Conservation (phyloP, 1,140 invertebrate genomes). For the Popillia japonica region DNA sequence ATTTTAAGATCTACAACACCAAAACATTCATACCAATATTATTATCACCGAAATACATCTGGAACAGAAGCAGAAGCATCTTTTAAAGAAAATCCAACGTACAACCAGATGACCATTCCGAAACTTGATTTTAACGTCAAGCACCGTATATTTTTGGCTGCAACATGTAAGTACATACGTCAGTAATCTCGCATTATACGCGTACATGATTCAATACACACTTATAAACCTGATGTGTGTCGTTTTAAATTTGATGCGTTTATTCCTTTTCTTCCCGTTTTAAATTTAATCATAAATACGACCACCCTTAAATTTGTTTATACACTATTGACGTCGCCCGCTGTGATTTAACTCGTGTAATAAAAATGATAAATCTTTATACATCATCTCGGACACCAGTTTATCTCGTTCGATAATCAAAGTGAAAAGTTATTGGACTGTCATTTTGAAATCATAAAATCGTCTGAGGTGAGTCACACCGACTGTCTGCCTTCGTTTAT, state of each 20-base stretch:
- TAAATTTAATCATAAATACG: conserved; percentile 40
- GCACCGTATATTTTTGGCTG: background rate
- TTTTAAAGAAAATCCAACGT: no score
- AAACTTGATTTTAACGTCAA: no score
- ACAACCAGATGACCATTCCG: no score
- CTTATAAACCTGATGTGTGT: background rate
- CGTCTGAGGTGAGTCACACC: background rate
- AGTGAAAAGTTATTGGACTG: conserved; percentile 49
- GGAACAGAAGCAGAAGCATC: no score
- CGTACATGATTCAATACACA: background rate
- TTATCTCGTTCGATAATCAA: conserved; percentile 46
- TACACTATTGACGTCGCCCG: conserved; percentile 42
- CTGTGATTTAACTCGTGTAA: conserved; percentile 42
- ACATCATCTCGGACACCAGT: conserved; percentile 43
- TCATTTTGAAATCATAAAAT: conserved; percentile 45
- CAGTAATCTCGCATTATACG: background rate
- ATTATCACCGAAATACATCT: no score
- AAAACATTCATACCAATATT: no score
- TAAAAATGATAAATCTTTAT: conserved; percentile 48
- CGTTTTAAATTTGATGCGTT: conserved; percentile 21
- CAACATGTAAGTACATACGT: background rate
- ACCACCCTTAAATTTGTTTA: conserved; percentile 40
- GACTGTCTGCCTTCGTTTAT: background rate
- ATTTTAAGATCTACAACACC: no score
- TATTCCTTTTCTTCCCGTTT: conserved; percentile 21